Evolutionary conservation across 2,888 invertebrate species (phyloP), one percentile per base, ranked within the genome.

Genomic region (Cantharis flavilabris): DNA sequence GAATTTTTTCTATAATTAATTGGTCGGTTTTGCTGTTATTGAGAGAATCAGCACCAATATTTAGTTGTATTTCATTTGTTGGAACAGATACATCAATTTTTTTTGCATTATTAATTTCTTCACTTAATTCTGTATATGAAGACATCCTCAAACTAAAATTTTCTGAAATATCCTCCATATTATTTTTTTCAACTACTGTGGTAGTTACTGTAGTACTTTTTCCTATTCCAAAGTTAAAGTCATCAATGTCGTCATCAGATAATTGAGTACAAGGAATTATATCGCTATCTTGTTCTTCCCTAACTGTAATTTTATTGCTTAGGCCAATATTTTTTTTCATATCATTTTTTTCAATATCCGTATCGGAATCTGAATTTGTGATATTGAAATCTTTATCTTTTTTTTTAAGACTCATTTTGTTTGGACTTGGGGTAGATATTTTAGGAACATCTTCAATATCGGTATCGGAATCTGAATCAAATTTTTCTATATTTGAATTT

Each of bases 381-480:
- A 16, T 11, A 30, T 20, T 16, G 3, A 16, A 16, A 14, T 14
- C 64, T 72, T 28, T n/a, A 20, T 9, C 9, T 9, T 9, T n/a
- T 20, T 62, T 18, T 23, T 62, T 16, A 71, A n/a, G 14, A 49
- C n/a, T 49, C 5, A 49, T 2, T 49, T 49, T 49, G 2, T n/a
- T 49, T 49, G 49, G n/a, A 20, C 13, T 33, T 23, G 4, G 3
- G 14, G 71, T 30, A 62, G n/a, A n/a, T 7, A 23, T 16, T 62
- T 18, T 16, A 20, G 71, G 71, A 49, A 69, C 70, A 28, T 76
- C 77, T 79, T 84, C 83, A 14, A 80, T 70, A 30, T 84, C 84
- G 23, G 83, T 83, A 23, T 84, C 83, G 7, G 84, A 79, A 79
- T 83, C 82, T 28, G 79, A 77, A 67, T 80, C 69, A 20, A 7